Conservation (phyloP, 2,113 vertebrate genomes). For the Sander vitreus region DNA sequence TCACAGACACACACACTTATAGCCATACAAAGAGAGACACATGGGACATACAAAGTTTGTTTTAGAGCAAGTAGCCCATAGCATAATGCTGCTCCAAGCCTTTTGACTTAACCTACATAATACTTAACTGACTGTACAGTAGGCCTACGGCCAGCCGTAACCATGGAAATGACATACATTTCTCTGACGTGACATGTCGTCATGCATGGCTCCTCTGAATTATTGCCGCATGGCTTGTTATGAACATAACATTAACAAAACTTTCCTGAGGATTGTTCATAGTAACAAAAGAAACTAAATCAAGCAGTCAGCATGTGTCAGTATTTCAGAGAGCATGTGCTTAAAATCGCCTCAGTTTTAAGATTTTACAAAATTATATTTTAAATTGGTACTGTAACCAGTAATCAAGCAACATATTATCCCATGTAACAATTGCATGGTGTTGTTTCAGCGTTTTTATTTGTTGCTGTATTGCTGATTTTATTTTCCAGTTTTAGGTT, state of each 20-base stretch:
- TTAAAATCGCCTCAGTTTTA: background rate
- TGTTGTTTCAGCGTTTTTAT: constrained; percentile 1
- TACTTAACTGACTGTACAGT: constrained; percentile 54
- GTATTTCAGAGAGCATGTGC: background rate
- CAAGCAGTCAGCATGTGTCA: background rate
- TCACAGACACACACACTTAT: background rate
- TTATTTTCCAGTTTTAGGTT: background rate
- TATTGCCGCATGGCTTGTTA: constrained; percentile 13
- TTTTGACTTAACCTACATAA: constrained; percentile 75
- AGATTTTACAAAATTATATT: constrained; percentile 8
- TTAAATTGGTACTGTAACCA: background rate
- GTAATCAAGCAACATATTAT: background rate
- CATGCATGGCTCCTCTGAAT: constrained; percentile 24
- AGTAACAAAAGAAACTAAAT: background rate
- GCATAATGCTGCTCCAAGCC: constrained; percentile 66
- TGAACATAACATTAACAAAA: constrained; percentile 10
- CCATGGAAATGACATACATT: constrained; percentile 79
- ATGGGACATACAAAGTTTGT: constrained; percentile 61
- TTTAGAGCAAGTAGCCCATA: constrained; percentile 44
- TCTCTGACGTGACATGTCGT: constrained; percentile 58
- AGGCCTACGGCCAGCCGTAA: constrained; percentile 21
- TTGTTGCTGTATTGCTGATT: constrained; percentile 14
- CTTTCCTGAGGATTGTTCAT: background rate
- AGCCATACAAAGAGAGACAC: background rate
- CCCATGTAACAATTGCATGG: background rate